Conservation (phyloP, 2,888 invertebrate species). For the Blastobasis lacticolella region DNA sequence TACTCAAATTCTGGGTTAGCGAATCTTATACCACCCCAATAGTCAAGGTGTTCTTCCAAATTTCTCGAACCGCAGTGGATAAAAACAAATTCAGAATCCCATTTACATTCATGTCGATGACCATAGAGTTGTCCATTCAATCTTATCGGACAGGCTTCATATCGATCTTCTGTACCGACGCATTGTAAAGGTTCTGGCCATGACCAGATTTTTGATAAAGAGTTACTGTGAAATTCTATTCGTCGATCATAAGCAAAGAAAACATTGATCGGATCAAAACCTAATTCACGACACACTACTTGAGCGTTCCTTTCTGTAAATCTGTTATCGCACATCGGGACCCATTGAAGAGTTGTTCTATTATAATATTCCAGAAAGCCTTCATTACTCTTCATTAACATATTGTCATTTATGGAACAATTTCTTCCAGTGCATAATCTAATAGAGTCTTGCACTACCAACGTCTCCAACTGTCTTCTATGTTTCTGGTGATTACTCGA, state of each 20-base stretch:
- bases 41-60: slow-evolving; percentile 77
- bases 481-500: slow-evolving; percentile 43
- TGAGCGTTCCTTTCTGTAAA: slow-evolving; percentile 98
- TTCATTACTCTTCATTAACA: slow-evolving; percentile 73
- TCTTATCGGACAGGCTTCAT: slow-evolving; percentile 90
- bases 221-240: slow-evolving; percentile 92
- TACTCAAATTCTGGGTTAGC: slow-evolving; percentile 93
- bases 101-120: slow-evolving; percentile 87
- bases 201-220: slow-evolving; percentile 90
- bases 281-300: slow-evolving; percentile 95
- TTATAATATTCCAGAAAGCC: slow-evolving; percentile 98
- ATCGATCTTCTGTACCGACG: slow-evolving; percentile 81
- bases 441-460: slow-evolving; percentile 76
- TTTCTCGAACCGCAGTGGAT: slow-evolving; percentile 89
- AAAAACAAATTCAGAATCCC: slow-evolving; percentile 94
- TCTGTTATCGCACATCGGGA: slow-evolving; percentile 94
- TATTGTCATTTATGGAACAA: slow-evolving; percentile 75
- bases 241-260: slow-evolving; percentile 90
- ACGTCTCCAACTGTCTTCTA: slow-evolving; percentile 72
- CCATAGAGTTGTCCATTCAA: slow-evolving; percentile 93
- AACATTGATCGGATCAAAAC: slow-evolving; percentile 90
- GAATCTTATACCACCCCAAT: slow-evolving; percentile 98
- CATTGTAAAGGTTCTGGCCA: slow-evolving; percentile 96
- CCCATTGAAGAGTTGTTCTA: slow-evolving; percentile 95
- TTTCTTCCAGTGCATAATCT: slow-evolving; percentile 85